Conservation (phyloP, 2,113 vertebrate species). For the Pygoscelis adeliae region DNA sequence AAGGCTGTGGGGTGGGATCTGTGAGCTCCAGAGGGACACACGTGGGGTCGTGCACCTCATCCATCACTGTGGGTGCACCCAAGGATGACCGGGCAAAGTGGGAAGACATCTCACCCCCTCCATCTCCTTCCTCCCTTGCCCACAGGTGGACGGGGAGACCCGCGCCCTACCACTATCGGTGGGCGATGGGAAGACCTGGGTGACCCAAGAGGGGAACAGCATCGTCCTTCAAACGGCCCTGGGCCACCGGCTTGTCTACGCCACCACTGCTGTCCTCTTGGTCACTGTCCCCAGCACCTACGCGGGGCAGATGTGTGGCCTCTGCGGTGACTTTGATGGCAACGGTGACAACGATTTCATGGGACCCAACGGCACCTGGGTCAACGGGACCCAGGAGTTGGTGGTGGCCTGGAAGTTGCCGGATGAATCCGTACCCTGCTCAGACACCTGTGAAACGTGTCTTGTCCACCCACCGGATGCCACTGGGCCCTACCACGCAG, state of each 20-base stretch:
- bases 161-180: conserved; percentile 63
- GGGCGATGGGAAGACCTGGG: conserved; percentile 15
- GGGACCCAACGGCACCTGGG: conserved; percentile 20
- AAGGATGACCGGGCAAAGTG: neutral
- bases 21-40: neutral
- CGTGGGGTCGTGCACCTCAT: too few relatives aligned
- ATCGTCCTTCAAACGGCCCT: conserved; percentile 63
- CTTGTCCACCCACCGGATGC: neutral
- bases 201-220: conserved; percentile 65
- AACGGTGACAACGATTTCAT: conserved; percentile 58
- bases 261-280: conserved; percentile 53
- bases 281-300: conserved; percentile 68
- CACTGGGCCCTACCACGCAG: neutral
- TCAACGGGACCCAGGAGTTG: neutral
- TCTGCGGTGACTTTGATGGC: conserved; percentile 77
- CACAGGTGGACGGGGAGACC: conserved; percentile 56
- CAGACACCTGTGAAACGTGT: conserved; percentile 39
- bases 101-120: neutral
- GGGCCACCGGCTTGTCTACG: conserved; percentile 74
- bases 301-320: conserved; percentile 58
- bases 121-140: neutral
- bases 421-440: neutral
- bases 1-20: too few relatives aligned
- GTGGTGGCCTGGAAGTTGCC: conserved; percentile 67
- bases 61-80: too few relatives aligned